Evolutionary conservation across 2,113 vertebrate genomes (phyloP), one percentile per base, ranked within the genome.

Genomic region (Rhodinocichla rosea): DNA sequence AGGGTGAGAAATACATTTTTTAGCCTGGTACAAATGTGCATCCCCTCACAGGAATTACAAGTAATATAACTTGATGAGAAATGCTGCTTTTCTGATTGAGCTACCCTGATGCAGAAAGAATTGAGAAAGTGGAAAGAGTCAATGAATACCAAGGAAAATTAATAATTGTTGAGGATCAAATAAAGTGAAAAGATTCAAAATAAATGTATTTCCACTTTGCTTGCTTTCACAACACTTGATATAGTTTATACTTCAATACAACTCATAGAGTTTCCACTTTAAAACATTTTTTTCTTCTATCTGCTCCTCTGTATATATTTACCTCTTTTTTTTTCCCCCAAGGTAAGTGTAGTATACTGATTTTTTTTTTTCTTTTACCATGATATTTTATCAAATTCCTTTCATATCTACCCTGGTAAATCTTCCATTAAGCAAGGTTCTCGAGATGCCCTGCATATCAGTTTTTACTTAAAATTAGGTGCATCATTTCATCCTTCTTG

Each of bases 401-500:
- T 55, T 81, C 22, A 5, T 19, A 3, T 81, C 44, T 89, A 73
- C 6, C 22, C 24, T 49, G 7, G 13, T 57, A 57, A 50, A 62
- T 65, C 35, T 78, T 74, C 26, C 23, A 55, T 40, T 82, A 23
- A 62, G 18, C 26, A 45, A 70, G 28, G 37, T 69, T 49, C 85
- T 81, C 0, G 0, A 62, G 56, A 28, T 80, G 17, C 3, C 13
- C 4, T 24, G 8, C 15, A 9, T 24, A 53, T 67, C 4, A 68
- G 0, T 60, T 77, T 4, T 68, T 57, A 49, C 14, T 65, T 65
- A 70, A 78, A 73, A 63, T 69, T 13, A 16, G 11, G 2, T 57
- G 2, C 49, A 32, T 74, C 1, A 3, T 50, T 80, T 87, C 7
- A 70, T 63, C 15, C 15, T 49, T 83, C 45, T 80, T 77, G 16